phyloP scores from a whole-genome alignment of 2,797 vertebrate species.

The Eulemur mongoz region DNA sequence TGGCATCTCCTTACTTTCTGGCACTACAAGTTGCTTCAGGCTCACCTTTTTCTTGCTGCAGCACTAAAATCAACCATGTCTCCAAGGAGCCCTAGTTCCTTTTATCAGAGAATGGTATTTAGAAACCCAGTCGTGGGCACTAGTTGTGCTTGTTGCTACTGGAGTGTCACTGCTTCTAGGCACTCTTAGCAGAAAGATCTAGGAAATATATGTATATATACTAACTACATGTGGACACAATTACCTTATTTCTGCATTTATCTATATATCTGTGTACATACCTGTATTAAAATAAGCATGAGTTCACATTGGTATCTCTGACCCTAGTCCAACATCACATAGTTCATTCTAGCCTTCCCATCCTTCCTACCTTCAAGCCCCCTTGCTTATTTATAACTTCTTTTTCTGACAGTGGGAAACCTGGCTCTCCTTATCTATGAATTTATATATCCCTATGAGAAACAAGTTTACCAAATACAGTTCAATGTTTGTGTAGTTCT shows the following conservation, averaged over 20 bases:
- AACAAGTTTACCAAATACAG: background rate
- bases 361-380: too few relatives aligned
- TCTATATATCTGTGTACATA: background rate
- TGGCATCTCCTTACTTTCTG: background rate
- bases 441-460: background rate
- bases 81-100: background rate
- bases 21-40: background rate
- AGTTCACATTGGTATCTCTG: background rate
- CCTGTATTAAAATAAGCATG: background rate
- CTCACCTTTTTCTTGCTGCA: background rate
- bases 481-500: background rate
- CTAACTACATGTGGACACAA: background rate
- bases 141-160: background rate
- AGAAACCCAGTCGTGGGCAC: background rate
- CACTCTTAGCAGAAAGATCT: background rate
- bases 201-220: background rate
- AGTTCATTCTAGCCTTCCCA: background rate
- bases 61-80: background rate
- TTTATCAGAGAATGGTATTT: background rate
- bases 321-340: background rate
- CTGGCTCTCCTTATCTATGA: background rate
- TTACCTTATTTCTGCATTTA: background rate
- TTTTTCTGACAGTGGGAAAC: conserved; percentile 19
- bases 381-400: background rate
- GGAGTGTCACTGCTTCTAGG: background rate